Percentiles rank a stretch among this genome's conserved stretches.
These are phyloP conservation scores for Glyphotaelius pellucidus DNA, from an alignment of 2,888 invertebrate genomes.

Conservation along the genomic window DNA sequence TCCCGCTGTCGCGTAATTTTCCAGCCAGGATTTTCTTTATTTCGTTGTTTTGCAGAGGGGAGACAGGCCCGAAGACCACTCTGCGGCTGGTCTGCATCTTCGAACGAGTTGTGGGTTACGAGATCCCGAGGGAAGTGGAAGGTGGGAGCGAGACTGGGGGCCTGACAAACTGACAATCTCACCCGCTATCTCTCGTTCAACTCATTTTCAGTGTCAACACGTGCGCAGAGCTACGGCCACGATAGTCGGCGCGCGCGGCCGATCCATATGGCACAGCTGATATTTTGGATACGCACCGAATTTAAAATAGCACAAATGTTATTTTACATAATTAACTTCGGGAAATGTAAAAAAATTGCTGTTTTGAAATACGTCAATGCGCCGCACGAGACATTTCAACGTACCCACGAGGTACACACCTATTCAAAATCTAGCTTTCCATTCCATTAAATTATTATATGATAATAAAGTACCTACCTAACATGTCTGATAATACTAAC, in stretches of 20 bases:
- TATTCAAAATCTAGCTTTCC: neutral
- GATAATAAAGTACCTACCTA: neutral
- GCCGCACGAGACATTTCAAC: neutral
- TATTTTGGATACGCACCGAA: constrained; percentile 33
- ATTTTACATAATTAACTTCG: neutral
- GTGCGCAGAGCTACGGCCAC: constrained; percentile 26
- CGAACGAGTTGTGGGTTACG: neutral
- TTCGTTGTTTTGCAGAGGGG: constrained; percentile 20
- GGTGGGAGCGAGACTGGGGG: neutral
- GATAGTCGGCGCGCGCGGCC: constrained; percentile 59
- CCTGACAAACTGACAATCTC: neutral
- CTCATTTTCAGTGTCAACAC: constrained; percentile 29
- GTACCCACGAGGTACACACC: neutral
- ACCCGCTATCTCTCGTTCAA: neutral
- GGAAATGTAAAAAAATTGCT: neutral
- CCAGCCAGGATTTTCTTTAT: constrained; percentile 38
- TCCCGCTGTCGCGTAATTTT: constrained; percentile 37
- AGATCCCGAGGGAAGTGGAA: neutral
- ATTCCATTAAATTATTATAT: no score
- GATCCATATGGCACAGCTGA: constrained; percentile 59
- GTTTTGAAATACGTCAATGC: neutral
- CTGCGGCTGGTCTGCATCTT: constrained; percentile 48
- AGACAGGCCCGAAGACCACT: constrained; percentile 43
- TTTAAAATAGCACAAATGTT: constrained; percentile 39
- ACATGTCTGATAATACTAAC: neutral